Evolutionary conservation across 1,140 invertebrate species (phyloP), one percentile per base, ranked within the genome.

Genomic region (Palaemon carinicauda): DNA sequence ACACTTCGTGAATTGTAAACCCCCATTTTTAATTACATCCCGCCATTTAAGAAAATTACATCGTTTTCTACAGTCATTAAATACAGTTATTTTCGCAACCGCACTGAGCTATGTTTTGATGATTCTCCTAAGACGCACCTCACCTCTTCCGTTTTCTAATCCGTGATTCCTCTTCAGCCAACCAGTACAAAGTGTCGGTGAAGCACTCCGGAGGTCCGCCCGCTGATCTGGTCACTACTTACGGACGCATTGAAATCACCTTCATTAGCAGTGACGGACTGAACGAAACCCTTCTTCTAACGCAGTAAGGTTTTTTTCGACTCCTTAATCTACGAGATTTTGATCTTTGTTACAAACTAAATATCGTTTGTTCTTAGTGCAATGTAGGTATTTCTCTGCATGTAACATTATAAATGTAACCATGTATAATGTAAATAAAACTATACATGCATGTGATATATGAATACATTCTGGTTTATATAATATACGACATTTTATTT

Each of bases 201-300:
- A 94, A 96, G 88, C 95, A 94, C 82, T 95, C 95, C 0, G 85
- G 86, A 27, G 90, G 90, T 1, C 94, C 94, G 14, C 94, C 93
- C 82, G 93, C 93, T 90, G 83, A 86, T 50, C 91, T 94, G 90
- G 93, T 94, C 65, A 94, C 92, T 51, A 96, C 93, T 90, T 97
- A 94, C 91, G 97, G 97, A 0, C 95, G 95, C 89, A 92, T 98
- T 7, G 95, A 97, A 90, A 93, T 97, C 3, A 95, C 95, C 0
- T 92, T 98, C 1, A 93, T 97, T 50, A 95, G 95, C n/a, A 94
- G 96, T 79, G 94, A 94, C 2, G 94, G 94, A 7, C 93, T 96
- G 19, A 98, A 98, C 89, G 97, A 98, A 91, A 97, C 96, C 24
- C 97, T 98, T 91, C 94, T 94, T 4, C 94, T 98, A 92, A 97